phyloP scores from a whole-genome alignment of 2,113 vertebrate genomes.

The Varanus salvator region DNA sequence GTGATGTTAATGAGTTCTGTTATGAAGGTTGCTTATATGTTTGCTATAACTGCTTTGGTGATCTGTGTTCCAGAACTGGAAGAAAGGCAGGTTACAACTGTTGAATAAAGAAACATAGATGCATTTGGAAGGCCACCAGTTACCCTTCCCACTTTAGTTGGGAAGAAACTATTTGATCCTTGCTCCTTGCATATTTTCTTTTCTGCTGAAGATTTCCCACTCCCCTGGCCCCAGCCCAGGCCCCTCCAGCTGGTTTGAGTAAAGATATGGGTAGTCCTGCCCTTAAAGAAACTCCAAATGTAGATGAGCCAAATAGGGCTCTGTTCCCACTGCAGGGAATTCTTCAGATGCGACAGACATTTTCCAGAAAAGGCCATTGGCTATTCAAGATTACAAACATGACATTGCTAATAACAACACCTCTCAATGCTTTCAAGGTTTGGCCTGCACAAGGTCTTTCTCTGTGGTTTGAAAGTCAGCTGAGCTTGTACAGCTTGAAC shows the following conservation, averaged over 20 bases:
- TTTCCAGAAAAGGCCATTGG: background rate
- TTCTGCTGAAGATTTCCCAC: background rate
- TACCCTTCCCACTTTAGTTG: no score
- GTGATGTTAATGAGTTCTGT: no score
- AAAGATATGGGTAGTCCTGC: background rate
- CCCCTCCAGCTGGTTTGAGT: background rate
- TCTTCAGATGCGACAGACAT: background rate
- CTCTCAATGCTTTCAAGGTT: background rate
- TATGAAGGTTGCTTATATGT: no score
- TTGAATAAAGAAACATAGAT: no score
- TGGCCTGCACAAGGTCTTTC: background rate
- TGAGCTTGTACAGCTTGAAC: background rate
- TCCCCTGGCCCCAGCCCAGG: background rate
- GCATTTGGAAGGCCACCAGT: no score
- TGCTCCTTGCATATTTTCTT: background rate
- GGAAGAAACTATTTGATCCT: background rate
- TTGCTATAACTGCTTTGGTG: no score
- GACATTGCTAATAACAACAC: constrained; percentile 6
- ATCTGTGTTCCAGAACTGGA: no score
- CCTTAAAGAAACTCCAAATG: background rate
- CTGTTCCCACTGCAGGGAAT: background rate
- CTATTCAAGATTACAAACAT: background rate
- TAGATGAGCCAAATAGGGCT: background rate
- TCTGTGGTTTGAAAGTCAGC: background rate
- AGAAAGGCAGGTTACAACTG: no score